These are phyloP conservation scores for Samia ricini DNA, from an alignment of 1,140 invertebrate species.

Conservation along the genomic window DNA sequence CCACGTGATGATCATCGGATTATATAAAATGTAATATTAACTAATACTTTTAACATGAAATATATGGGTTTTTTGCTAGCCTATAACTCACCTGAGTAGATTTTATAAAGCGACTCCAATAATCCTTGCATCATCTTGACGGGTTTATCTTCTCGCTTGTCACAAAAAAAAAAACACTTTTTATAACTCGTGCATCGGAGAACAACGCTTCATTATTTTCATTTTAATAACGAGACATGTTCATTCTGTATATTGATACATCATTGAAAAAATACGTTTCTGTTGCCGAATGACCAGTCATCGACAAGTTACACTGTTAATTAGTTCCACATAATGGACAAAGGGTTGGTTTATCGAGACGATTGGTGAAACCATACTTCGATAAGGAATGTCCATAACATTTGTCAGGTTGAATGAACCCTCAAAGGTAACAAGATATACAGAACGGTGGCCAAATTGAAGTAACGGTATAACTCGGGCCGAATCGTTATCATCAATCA, in stretches of 20 bases:
- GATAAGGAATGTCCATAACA: conserved; percentile 34
- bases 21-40: not conserved
- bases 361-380: conserved; percentile 12
- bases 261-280: conserved; percentile 23
- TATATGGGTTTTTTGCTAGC: not conserved
- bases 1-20: not conserved
- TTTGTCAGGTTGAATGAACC: conserved; percentile 60
- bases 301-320: conserved; percentile 20
- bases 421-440: conserved; percentile 26
- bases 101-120: conserved; percentile 65
- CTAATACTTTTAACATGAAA: not conserved
- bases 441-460: conserved; percentile 68
- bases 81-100: conserved; percentile 59
- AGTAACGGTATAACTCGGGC: conserved; percentile 58
- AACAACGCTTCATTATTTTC: conserved; percentile 52
- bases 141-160: conserved; percentile 30
- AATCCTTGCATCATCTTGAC: conserved; percentile 71
- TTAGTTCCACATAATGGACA: conserved; percentile 29
- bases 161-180: conserved; percentile 32
- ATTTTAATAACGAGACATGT: conserved; percentile 50
- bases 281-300: conserved; percentile 19
- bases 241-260: conserved; percentile 27
- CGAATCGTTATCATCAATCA: conserved; percentile 74
- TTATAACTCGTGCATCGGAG: conserved; percentile 34
- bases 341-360: conserved; percentile 17